A percentile compares a stretch with the other conserved stretches of the same genome.
phyloP scores from a whole-genome alignment of 2,888 invertebrate genomes.

The Linnaemya tessellans region DNA sequence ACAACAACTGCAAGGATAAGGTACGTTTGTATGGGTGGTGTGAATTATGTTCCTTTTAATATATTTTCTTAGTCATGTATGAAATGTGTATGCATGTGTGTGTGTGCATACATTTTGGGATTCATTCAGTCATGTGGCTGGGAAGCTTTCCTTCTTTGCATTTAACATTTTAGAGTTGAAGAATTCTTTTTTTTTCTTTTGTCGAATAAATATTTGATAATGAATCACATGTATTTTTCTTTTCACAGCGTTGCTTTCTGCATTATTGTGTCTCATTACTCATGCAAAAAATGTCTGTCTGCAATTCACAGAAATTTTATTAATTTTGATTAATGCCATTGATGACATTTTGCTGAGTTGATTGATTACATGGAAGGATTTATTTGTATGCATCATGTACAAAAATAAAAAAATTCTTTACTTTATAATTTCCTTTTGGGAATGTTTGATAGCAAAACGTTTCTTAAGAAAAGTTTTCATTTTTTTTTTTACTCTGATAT shows the following conservation, averaged over 20 bases:
- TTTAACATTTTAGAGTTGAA: not conserved
- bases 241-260: not conserved
- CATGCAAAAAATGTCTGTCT: conserved; percentile 12
- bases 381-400: not conserved
- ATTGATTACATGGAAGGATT: conserved; percentile 47
- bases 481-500: too few relatives aligned
- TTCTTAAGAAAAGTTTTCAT: too few relatives aligned
- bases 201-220: conserved; percentile 17
- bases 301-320: conserved; percentile 12
- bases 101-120: conserved; percentile 22
- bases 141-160: not conserved
- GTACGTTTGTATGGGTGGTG: conserved; percentile 25
- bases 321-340: conserved; percentile 40
- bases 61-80: not conserved
- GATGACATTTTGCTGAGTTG: conserved; percentile 38
- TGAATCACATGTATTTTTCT: conserved; percentile 22
- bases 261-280: conserved; percentile 8
- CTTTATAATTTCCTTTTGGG: not conserved
- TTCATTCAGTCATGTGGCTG: conserved; percentile 1
- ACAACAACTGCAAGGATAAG: conserved; percentile 46
- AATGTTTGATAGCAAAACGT: not conserved
- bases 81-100: conserved; percentile 25
- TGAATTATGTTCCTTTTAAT: not conserved
- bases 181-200: not conserved
- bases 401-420: not conserved